phyloP scores from a whole-genome alignment of 2,113 vertebrate species.

The Mus spicilegus region DNA sequence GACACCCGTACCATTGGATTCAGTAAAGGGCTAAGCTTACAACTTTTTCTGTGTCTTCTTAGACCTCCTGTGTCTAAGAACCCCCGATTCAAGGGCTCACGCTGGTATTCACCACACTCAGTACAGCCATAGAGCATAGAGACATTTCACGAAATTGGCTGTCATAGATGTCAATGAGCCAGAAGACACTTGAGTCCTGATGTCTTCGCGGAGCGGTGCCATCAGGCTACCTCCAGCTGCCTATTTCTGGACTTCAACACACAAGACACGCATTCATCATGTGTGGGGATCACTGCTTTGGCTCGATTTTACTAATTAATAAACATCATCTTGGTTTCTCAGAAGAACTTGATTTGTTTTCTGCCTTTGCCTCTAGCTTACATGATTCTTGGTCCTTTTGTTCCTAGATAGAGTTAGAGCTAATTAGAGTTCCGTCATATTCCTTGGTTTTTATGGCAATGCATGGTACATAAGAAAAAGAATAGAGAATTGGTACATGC shows the following conservation, averaged over 20 bases:
- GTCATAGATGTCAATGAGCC: background rate
- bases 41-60: background rate
- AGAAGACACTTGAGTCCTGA: background rate
- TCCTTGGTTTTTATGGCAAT: conserved; percentile 19
- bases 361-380: background rate
- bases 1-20: background rate
- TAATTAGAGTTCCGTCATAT: background rate
- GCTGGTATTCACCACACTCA: background rate
- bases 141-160: background rate
- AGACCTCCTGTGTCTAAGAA: background rate
- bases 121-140: background rate
- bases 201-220: background rate
- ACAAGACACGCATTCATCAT: background rate
- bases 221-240: background rate
- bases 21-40: background rate
- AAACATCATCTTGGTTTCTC: conserved; percentile 30
- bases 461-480: background rate
- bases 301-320: background rate
- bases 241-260: background rate
- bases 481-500: background rate
- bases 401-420: background rate
- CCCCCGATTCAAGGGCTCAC: background rate
- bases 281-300: background rate
- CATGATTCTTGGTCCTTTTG: background rate
- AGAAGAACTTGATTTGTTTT: conserved; percentile 10